These are phyloP conservation scores for Dipodomys merriami DNA, from an alignment of 2,113 vertebrate genomes.

Conservation along the genomic window DNA sequence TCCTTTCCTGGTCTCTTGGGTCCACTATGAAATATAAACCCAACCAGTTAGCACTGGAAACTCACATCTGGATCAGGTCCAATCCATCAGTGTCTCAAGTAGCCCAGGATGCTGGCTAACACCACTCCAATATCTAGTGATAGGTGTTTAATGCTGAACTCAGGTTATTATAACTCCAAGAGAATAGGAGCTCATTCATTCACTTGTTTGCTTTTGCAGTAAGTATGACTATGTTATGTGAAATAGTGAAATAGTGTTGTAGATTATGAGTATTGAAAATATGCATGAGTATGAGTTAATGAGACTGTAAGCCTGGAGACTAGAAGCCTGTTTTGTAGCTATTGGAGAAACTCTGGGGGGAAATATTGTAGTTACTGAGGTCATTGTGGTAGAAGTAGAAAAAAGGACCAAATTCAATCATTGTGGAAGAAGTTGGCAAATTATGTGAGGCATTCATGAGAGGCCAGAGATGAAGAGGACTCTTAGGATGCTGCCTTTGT, in stretches of 20 bases:
- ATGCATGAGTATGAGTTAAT: neutral
- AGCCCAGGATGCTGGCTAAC: neutral
- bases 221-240: neutral
- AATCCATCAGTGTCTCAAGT: neutral
- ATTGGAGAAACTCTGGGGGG: neutral
- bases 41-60: neutral
- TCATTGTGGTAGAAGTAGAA: neutral
- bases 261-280: neutral
- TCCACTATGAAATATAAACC: neutral
- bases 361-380: neutral
- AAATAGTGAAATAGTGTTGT: neutral
- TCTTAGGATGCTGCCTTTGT: neutral
- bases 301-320: neutral
- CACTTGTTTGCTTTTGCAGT: neutral
- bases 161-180: neutral
- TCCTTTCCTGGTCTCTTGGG: constrained; percentile 27
- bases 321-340: neutral
- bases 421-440: neutral
- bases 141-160: neutral
- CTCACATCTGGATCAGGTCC: neutral
- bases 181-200: neutral
- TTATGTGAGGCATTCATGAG: neutral
- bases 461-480: neutral
- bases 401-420: neutral
- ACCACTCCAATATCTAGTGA: neutral